Evolutionary conservation across 2,888 invertebrate genomes (phyloP).

Genomic region (Drosophila monieri): DNA sequence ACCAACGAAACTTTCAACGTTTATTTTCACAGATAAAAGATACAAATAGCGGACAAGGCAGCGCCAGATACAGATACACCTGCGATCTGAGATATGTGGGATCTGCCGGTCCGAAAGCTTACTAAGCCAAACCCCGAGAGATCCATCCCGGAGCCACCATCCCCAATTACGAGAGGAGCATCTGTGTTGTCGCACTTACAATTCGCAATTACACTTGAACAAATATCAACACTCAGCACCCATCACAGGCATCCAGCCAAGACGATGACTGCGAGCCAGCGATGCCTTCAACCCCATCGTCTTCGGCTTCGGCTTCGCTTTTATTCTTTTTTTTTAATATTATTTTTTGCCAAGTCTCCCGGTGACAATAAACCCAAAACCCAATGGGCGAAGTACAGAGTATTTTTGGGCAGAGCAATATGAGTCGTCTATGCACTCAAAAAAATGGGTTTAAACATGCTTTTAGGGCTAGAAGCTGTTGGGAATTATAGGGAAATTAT

Average conservation of each 20-base stretch:
- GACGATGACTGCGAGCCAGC: background rate
- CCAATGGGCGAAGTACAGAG: conserved; percentile 63
- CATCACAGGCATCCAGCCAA: conserved; percentile 37
- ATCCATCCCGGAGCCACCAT: background rate
- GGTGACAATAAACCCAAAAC: conserved; percentile 60
- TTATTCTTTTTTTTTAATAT: background rate
- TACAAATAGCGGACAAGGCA: conserved; percentile 40
- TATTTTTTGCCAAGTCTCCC: conserved; percentile 8
- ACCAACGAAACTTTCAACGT: conserved; percentile 31
- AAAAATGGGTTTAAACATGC: too few species aligned
- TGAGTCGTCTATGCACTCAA: too few species aligned
- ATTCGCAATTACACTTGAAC: conserved; percentile 81
- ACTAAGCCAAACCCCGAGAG: background rate
- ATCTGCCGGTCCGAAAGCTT: background rate
- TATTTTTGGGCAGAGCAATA: conserved; percentile 54
- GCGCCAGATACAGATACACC: conserved; percentile 20
- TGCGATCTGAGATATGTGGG: background rate
- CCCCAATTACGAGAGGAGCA: conserved; percentile 71
- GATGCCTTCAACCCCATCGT: conserved; percentile 29
- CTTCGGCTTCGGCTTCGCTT: background rate
- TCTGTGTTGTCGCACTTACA: conserved; percentile 80
- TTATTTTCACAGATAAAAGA: conserved; percentile 65
- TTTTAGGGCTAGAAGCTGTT: background rate
- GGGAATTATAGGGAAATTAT: too few species aligned
- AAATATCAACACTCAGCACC: conserved; percentile 65